Evolutionary conservation across 2,113 vertebrate species (phyloP).

Genomic region (Catharus fuscescens): DNA sequence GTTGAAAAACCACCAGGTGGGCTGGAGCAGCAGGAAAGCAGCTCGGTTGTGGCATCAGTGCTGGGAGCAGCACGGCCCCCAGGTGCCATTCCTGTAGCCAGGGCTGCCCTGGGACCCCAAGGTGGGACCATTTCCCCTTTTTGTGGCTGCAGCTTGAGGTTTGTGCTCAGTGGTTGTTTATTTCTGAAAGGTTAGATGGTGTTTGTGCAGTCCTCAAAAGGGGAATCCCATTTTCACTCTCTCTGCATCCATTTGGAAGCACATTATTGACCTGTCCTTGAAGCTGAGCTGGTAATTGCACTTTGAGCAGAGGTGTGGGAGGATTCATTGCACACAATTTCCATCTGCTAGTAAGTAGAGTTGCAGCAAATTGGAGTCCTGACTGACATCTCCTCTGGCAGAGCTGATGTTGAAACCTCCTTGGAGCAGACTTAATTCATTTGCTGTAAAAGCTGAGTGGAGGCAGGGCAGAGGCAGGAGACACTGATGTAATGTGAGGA

Average conservation of each 20-base stretch:
- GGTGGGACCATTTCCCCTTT: neutral
- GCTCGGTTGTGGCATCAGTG: fast-evolving
- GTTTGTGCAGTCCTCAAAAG: neutral
- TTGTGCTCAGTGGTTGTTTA: neutral
- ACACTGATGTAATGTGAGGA: neutral
- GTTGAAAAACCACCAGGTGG: neutral
- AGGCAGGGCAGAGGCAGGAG: neutral
- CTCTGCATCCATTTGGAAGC: neutral
- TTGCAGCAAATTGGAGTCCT: neutral
- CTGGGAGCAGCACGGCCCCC: neutral
- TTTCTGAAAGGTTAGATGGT: neutral
- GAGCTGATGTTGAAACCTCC: neutral
- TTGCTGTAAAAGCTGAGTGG: neutral
- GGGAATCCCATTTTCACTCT: neutral
- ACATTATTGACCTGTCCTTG: neutral
- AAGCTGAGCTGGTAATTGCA: neutral
- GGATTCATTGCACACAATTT: neutral
- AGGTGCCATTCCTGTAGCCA: fast-evolving
- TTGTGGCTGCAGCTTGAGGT: neutral
- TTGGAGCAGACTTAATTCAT: neutral
- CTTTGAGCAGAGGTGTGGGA: neutral
- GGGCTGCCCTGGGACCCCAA: neutral
- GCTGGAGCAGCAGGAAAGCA: neutral
- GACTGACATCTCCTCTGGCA: neutral
- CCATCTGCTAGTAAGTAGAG: neutral